Base-by-base conservation (phyloP, 2,888 invertebrate species). In the Ochropleura leucogaster region DNA sequence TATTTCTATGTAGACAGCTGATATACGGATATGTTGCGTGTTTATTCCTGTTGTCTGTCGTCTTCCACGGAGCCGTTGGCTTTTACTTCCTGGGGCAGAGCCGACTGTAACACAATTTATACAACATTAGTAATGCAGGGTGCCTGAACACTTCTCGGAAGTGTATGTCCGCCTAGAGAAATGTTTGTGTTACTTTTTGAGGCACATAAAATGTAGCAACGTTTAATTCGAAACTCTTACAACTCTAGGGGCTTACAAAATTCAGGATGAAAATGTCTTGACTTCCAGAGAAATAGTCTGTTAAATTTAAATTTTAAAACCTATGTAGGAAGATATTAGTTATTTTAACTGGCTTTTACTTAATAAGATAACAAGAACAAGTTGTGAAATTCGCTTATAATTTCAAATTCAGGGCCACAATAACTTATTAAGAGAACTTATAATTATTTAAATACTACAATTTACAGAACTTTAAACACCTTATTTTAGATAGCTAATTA, bases 81-180 rank as follows among this genome's bases (percentile, higher is more conserved):
- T 90, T 96, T 96, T 81, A 95, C 95, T 84, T 96, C 96, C 85
- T 96, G 96, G 71, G 96, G 95, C 75, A 95, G 88, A 74, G 95
- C 87, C 47, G 96, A 93, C 96, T 96, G 93, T 51, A 94, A 94
- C 79, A 87, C 77, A 89, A 74, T 85, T 74, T 79, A 66, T 46
- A 65, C 20, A 74, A 46, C 73, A 82, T 80, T 80, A 80, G 67
- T 70, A 76, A 77, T 80, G 79, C 74, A 78, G 46, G 20, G 49
- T 60, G 68, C 72, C 74, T 69, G 46, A 49, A 67, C 57, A 42
- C 20, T 67, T 64, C 30, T 9, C 78, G 80, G 73, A 78, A 70
- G 69, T 70, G 44, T 64, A 72, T 20, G 63, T 64, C 49, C 46
- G 59, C 60, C 65, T 73, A 16, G 55, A 67, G 78, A 73, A 82